Evolutionary conservation across 1,140 invertebrate genomes (phyloP).

Genomic region (Atopsyche davidsoni): DNA sequence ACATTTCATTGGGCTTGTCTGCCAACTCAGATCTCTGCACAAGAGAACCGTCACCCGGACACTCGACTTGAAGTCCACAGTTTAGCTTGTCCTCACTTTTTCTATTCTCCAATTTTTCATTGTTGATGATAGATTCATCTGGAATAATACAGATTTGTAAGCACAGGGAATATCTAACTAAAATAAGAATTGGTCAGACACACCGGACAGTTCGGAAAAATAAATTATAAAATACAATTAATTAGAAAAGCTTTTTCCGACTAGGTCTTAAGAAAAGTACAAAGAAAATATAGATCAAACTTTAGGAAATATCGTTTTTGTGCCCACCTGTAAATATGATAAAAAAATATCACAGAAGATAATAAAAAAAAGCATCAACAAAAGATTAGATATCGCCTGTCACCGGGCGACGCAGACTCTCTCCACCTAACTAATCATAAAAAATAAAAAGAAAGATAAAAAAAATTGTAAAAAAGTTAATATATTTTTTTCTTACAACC

Average conservation of each 20-base stretch:
- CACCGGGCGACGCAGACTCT: too few relatives aligned
- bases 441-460: too few relatives aligned
- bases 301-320: too few relatives aligned
- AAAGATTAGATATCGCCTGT: too few relatives aligned
- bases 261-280: background rate
- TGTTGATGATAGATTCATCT: background rate
- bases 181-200: conserved; percentile 1
- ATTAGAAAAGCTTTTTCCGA: background rate
- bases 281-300: background rate
- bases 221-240: background rate
- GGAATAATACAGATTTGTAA: background rate
- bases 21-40: background rate
- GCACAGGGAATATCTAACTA: background rate
- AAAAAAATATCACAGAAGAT: too few relatives aligned
- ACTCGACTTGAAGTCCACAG: background rate
- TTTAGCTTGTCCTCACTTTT: conserved; percentile 1
- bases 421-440: too few relatives aligned
- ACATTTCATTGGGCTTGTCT: conserved; percentile 10
- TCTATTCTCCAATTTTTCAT: conserved; percentile 3
- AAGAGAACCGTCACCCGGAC: background rate
- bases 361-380: too few relatives aligned
- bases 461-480: too few relatives aligned
- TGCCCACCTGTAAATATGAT: too few relatives aligned
- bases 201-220: background rate
- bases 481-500: too few relatives aligned